Conservation (phyloP, 1,140 invertebrate genomes). For the Danaus plexippus region DNA sequence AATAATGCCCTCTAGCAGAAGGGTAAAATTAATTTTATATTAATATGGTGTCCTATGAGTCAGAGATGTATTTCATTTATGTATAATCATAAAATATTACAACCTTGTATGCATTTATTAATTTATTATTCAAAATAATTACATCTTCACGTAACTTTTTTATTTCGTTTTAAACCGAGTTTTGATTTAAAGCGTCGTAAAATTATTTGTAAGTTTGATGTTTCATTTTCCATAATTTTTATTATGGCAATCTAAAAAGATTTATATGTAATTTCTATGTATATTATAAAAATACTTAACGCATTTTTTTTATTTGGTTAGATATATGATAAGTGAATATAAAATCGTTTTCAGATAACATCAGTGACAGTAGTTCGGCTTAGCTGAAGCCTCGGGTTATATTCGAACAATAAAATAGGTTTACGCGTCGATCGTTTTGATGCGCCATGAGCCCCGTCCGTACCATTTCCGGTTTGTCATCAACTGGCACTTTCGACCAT, state of each 20-base stretch:
- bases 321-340: constrained; percentile 5
- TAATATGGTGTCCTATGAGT: constrained; percentile 9
- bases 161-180: not conserved
- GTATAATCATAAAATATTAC: constrained; percentile 11
- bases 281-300: not conserved
- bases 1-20: no score
- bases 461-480: no score
- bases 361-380: constrained; percentile 12
- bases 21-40: not conserved
- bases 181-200: constrained; percentile 3
- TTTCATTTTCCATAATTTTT: constrained; percentile 4
- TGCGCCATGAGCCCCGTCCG: constrained; percentile 25
- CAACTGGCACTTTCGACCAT: no score
- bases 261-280: not conserved
- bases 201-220: not conserved
- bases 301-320: constrained; percentile 6
- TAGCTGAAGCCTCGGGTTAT: constrained; percentile 21
- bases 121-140: constrained; percentile 11
- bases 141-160: not conserved
- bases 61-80: constrained; percentile 9
- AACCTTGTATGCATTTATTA: constrained; percentile 11
- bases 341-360: constrained; percentile 2
- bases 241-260: not conserved
- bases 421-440: constrained; percentile 30
- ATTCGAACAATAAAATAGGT: constrained; percentile 34